Evolutionary conservation across 2,113 vertebrate species (phyloP), one percentile per base, ranked within the genome.

Genomic region (Daphoenositta chrysoptera): DNA sequence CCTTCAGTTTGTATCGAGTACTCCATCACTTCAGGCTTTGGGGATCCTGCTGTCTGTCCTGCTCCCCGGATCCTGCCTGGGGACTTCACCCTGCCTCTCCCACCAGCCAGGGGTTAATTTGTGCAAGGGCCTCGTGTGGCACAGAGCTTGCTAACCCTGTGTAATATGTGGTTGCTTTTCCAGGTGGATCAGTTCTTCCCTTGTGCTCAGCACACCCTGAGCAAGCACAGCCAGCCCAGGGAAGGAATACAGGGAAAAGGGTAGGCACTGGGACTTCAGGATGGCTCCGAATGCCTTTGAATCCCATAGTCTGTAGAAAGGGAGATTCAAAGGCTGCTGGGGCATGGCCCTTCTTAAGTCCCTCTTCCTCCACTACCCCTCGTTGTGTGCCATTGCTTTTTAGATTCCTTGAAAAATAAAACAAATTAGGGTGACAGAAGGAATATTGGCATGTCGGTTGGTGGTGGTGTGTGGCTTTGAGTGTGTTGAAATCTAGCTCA

Each of bases 131-230:
- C 60, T 65, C 4, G 0, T 10, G 30, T 39, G 47, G 54, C 79
- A 20, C 65, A 54, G 15, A 86, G 45, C 42, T 70, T 63, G 72
- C 89, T 91, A 44, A 83, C 48, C 15, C 9, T 31, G 10, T 69
- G 2, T 66, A 48, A 72, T n/a, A 12, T 48, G 33, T 77, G 86
- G 79, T 94, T 88, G 54, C 45, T 91, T 92, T 93, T 95, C 42
- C 77, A 89, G 96, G 70, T 77, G 87, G 63, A 77, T 83, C 53
- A 33, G 35, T 89, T 84, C 73, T 80, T 79, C 53, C 82, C 44
- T 56, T 82, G 89, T 92, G 89, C 79, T 94, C 70, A 75, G 94
- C 61, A 70, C 85, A 23, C 39, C 78, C 92, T 86, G 87, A 68
- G 83, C 57, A 58, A 80, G 80, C 90, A 54, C 76, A 65, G 9